phyloP scores from a whole-genome alignment of 2,888 invertebrate genomes.

The Lasioglossum calceatum region DNA sequence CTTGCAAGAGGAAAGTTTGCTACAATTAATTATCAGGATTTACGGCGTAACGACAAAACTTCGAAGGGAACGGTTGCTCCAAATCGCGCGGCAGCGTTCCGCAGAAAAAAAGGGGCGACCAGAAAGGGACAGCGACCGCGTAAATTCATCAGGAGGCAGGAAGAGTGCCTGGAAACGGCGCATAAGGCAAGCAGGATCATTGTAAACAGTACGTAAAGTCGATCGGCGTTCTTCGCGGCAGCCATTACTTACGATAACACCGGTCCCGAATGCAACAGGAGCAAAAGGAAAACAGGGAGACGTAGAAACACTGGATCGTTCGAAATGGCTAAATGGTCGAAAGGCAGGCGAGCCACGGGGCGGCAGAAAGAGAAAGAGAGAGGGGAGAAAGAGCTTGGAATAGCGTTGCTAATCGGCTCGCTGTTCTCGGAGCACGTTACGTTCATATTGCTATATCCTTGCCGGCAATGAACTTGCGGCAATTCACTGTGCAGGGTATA shows the following conservation, averaged over 20 bases:
- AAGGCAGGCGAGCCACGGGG: neutral
- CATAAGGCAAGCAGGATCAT: slow-evolving; percentile 39
- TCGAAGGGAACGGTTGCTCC: too few relatives aligned
- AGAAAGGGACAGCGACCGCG: neutral
- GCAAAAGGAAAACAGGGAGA: slow-evolving; percentile 34
- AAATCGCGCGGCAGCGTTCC: neutral
- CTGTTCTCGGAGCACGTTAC: slow-evolving; percentile 71
- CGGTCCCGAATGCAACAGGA: neutral
- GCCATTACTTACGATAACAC: slow-evolving; percentile 47
- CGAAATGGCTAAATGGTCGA: slow-evolving; percentile 8
- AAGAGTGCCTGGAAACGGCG: slow-evolving; percentile 14
- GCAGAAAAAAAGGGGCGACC: neutral
- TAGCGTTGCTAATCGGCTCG: slow-evolving; percentile 72
- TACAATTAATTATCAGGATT: too few relatives aligned
- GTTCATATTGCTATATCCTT: slow-evolving; percentile 73
- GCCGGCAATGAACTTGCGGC: slow-evolving; percentile 80
- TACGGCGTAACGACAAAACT: too few relatives aligned
- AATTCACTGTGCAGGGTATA: slow-evolving; percentile 64
- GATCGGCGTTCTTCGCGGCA: slow-evolving; percentile 28
- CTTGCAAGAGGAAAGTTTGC: too few relatives aligned
- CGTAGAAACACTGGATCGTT: slow-evolving; percentile 13
- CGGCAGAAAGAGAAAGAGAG: neutral
- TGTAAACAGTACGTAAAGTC: slow-evolving; percentile 52
- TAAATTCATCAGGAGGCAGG: slow-evolving; percentile 15
- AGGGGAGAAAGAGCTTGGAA: slow-evolving; percentile 28